A percentile compares a stretch with the other conserved stretches of the same genome.
Conservation (phyloP, 2,888 invertebrate species). For the Hydrotaea cyrtoneurina region DNA sequence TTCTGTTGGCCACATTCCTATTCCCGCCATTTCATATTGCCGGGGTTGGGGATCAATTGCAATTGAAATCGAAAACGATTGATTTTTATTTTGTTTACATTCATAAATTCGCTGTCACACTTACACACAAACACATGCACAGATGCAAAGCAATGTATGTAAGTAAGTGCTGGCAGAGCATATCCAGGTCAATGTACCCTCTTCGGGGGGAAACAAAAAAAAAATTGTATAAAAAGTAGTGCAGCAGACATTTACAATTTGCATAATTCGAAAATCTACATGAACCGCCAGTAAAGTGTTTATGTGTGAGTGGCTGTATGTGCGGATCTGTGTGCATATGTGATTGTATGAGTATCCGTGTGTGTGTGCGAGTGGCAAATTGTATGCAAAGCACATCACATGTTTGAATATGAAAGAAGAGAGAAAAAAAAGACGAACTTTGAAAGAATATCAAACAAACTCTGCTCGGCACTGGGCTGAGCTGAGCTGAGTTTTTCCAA, state of each 20-base stretch:
- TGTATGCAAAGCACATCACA: constrained; percentile 64
- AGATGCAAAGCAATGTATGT: too few relatives aligned
- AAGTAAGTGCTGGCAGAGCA: background rate
- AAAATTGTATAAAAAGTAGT: constrained; percentile 36
- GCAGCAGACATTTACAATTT: constrained; percentile 39
- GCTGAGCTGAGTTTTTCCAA: constrained; percentile 18
- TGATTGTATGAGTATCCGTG: background rate
- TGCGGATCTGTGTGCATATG: background rate
- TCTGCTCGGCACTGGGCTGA: background rate
- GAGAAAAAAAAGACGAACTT: constrained; percentile 10
- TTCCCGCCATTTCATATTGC: too few relatives aligned
- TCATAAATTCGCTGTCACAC: constrained; percentile 1
- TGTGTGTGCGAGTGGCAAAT: constrained; percentile 43
- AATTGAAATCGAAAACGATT: constrained; percentile 23
- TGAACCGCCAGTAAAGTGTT: constrained; percentile 17
- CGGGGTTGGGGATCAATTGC: too few relatives aligned
- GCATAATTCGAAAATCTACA: constrained; percentile 38
- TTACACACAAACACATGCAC: background rate
- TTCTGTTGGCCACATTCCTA: too few relatives aligned
- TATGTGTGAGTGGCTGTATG: constrained; percentile 21
- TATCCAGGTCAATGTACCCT: constrained; percentile 35
- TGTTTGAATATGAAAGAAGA: constrained; percentile 44
- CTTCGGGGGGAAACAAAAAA: background rate
- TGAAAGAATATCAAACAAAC: constrained; percentile 31
- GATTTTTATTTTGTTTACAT: constrained; percentile 31